Conservation (phyloP, 2,888 invertebrate genomes). For the Lochmaea crataegi region DNA sequence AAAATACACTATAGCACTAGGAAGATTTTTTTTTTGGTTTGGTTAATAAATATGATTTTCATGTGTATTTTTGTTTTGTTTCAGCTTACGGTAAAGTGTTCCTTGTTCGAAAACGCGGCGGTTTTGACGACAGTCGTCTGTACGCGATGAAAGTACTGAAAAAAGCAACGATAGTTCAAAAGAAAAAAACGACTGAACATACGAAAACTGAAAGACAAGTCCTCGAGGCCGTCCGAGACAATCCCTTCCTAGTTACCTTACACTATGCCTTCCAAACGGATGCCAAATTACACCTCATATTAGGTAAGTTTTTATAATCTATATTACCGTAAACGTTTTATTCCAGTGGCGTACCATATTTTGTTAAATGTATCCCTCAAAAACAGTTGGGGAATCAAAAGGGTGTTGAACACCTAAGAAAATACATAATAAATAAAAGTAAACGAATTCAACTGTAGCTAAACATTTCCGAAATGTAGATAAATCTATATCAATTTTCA, state of each 20-base stretch:
- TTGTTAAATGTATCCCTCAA: too few species aligned
- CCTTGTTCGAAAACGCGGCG: constrained; percentile 91
- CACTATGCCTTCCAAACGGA: constrained; percentile 99
- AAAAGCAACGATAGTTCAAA: constrained; percentile 94
- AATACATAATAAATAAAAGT: too few species aligned
- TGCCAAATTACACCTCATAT: constrained; percentile 94
- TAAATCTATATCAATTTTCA: too few species aligned
- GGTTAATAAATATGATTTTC: constrained; percentile 1
- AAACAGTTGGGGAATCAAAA: too few species aligned
- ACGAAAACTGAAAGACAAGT: constrained; percentile 97
- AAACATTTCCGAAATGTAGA: too few species aligned
- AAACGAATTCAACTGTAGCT: too few species aligned
- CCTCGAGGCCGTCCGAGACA: constrained; percentile 92
- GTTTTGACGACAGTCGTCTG: constrained; percentile 85
- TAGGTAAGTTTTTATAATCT: constrained; percentile 77
- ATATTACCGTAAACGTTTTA: too few species aligned
- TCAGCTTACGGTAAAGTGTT: constrained; percentile 96
- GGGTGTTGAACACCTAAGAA: too few species aligned
- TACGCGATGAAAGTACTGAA: constrained; percentile 99
- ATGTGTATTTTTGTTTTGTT: constrained; percentile 60
- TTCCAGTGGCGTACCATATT: too few species aligned
- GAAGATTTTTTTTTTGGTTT: neutral
- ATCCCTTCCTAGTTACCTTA: constrained; percentile 95
- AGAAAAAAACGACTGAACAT: constrained; percentile 96
- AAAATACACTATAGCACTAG: too few species aligned